These are phyloP conservation scores for Erpornis zantholeuca DNA, from an alignment of 2,113 vertebrate genomes.

Conservation along the genomic window DNA sequence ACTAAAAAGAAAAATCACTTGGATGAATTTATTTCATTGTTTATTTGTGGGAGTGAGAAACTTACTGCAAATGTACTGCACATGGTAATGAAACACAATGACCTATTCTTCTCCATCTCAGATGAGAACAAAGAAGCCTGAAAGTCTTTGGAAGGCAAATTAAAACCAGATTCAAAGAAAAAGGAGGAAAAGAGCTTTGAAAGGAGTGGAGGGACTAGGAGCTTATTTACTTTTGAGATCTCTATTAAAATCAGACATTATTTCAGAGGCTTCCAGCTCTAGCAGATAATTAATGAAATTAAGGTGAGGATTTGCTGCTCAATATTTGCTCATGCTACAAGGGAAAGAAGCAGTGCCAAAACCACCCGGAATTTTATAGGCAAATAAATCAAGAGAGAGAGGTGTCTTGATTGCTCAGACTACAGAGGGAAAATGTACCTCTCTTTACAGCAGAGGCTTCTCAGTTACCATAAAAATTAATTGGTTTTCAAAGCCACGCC, in stretches of 20 bases:
- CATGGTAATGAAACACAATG: slow-evolving; percentile 19
- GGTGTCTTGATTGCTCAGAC: neutral
- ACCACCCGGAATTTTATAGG: slow-evolving; percentile 66
- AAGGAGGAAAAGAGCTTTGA: neutral
- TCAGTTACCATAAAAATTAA: neutral
- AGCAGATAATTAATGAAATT: slow-evolving; percentile 68
- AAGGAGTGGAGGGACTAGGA: neutral
- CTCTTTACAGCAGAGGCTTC: neutral
- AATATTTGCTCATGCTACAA: slow-evolving; percentile 62
- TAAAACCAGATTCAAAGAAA: neutral
- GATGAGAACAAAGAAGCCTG: slow-evolving; percentile 27
- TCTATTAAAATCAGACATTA: neutral
- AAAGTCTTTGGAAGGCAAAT: neutral
- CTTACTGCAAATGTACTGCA: neutral
- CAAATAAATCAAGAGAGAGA: slow-evolving; percentile 62
- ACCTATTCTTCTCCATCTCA: neutral
- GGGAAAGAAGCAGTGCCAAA: slow-evolving; percentile 51
- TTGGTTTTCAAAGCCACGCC: neutral
- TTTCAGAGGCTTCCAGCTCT: slow-evolving; percentile 13
- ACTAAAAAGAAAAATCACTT: neutral
- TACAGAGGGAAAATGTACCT: neutral
- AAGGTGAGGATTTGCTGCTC: slow-evolving; percentile 51
- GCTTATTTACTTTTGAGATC: neutral
- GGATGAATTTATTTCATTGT: slow-evolving; percentile 30
- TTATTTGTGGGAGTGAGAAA: slow-evolving; percentile 28